phyloP scores from a whole-genome alignment of 2,888 invertebrate species.

The Agriopis aurantiaria region DNA sequence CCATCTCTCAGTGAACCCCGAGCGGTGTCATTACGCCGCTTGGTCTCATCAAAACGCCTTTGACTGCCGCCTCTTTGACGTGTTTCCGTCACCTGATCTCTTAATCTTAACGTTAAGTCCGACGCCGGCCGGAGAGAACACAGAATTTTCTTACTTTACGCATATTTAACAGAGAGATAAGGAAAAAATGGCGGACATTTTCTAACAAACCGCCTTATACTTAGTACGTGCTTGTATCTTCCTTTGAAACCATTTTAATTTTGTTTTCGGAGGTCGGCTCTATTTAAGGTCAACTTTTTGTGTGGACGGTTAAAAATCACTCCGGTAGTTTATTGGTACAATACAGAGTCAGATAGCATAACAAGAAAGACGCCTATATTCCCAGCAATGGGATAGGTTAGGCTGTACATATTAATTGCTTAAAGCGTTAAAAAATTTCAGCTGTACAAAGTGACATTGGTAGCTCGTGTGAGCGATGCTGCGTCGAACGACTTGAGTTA shows the following conservation, averaged over 20 bases:
- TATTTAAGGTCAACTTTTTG: too few species aligned
- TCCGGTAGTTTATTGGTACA: background rate
- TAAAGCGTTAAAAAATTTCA: background rate
- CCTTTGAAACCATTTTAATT: background rate
- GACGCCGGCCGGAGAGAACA: conserved; percentile 13
- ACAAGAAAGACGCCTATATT: background rate
- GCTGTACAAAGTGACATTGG: conserved; percentile 2
- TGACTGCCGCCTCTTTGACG: conserved; percentile 28
- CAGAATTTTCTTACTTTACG: conserved; percentile 15
- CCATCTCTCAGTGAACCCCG: background rate
- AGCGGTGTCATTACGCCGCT: conserved; percentile 40
- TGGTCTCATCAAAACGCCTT: conserved; percentile 43
- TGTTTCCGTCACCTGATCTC: conserved; percentile 29
- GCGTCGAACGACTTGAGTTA: conserved; percentile 16
- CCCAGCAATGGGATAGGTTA: background rate
- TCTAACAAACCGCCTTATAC: background rate
- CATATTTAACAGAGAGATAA: conserved; percentile 13
- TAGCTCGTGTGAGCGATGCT: conserved; percentile 10
- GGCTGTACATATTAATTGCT: background rate
- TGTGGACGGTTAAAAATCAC: too few species aligned
- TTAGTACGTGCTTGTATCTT: background rate
- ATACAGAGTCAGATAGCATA: background rate
- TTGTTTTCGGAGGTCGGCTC: too few species aligned
- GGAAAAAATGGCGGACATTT: background rate
- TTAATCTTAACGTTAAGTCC: conserved; percentile 20